phyloP scores from a whole-genome alignment of 1,140 invertebrate genomes.

The Drosophila sproati region DNA sequence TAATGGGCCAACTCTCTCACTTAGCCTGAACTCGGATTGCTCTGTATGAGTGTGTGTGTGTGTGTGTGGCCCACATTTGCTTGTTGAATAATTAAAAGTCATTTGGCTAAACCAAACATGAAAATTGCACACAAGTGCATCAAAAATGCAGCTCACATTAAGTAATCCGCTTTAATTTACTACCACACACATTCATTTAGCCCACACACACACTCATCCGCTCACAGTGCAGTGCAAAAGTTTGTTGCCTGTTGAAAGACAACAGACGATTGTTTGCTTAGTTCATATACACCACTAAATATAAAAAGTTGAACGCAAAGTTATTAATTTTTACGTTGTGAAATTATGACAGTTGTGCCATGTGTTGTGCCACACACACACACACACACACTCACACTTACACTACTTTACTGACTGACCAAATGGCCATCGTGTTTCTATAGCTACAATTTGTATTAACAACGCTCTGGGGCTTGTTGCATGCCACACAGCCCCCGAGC shows the following conservation, averaged over 20 bases:
- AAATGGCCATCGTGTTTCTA: constrained; percentile 3
- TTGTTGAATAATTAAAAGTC: constrained; percentile 66
- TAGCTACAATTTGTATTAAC: constrained; percentile 16
- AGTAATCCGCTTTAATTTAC: constrained; percentile 69
- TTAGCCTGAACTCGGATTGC: not conserved
- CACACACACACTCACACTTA: not conserved
- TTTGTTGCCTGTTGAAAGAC: constrained; percentile 32
- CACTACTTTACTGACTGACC: constrained; percentile 5
- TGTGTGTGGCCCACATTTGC: constrained; percentile 23
- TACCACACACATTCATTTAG: not conserved
- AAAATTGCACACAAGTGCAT: constrained; percentile 24
- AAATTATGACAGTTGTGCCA: constrained; percentile 58
- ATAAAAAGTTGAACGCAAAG: constrained; percentile 50
- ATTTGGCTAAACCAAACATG: constrained; percentile 57
- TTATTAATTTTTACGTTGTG: constrained; percentile 64
- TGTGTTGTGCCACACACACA: constrained; percentile 1
- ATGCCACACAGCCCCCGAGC: not conserved
- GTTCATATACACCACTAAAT: constrained; percentile 51
- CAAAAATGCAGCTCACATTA: constrained; percentile 50
- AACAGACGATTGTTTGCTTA: constrained; percentile 21
- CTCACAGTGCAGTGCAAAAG: constrained; percentile 41
- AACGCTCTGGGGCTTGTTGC: constrained; percentile 26
- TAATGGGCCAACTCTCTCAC: too few species aligned
- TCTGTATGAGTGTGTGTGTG: not conserved
- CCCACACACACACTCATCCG: constrained; percentile 4